Percentiles rank a stretch among this genome's conserved stretches.
phyloP scores from a whole-genome alignment of 2,113 vertebrate species.

The Coregonus clupeaformis region DNA sequence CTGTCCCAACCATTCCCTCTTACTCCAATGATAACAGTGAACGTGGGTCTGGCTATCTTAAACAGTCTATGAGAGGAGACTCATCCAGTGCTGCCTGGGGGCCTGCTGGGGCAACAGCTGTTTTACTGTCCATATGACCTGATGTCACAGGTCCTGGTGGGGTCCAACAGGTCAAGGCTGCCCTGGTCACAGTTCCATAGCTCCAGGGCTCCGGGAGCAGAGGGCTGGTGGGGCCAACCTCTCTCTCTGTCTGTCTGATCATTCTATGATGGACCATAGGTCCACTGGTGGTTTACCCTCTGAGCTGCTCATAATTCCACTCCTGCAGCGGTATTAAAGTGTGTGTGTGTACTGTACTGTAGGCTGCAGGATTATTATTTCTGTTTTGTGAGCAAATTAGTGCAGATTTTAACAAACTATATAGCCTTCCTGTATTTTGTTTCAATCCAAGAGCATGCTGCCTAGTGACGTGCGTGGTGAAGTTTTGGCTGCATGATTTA shows the following conservation, averaged over 20 bases:
- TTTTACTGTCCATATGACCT: not conserved
- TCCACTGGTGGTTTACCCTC: slow-evolving; percentile 50
- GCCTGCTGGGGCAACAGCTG: not conserved
- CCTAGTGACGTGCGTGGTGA: too few species aligned
- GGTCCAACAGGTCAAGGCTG: not conserved
- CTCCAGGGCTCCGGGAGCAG: not conserved
- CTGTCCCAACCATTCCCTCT: too few species aligned
- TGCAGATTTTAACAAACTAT: too few species aligned
- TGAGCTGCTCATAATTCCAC: slow-evolving; percentile 28
- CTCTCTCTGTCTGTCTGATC: not conserved
- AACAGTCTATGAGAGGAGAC: too few species aligned
- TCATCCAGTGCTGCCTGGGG: not conserved
- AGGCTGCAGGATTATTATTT: slow-evolving; percentile 50
- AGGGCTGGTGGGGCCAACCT: not conserved
- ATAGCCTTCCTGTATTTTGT: too few species aligned
- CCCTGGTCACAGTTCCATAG: too few species aligned
- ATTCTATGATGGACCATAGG: not conserved
- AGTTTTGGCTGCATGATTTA: too few species aligned
- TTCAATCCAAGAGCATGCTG: too few species aligned
- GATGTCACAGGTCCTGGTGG: not conserved
- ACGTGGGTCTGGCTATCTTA: too few species aligned
- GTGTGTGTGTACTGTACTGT: slow-evolving; percentile 29
- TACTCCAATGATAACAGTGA: too few species aligned
- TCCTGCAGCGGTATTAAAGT: slow-evolving; percentile 52
- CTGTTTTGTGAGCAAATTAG: too few species aligned